phyloP scores from a whole-genome alignment of 1,140 invertebrate species.

The Drosophila truncata region DNA sequence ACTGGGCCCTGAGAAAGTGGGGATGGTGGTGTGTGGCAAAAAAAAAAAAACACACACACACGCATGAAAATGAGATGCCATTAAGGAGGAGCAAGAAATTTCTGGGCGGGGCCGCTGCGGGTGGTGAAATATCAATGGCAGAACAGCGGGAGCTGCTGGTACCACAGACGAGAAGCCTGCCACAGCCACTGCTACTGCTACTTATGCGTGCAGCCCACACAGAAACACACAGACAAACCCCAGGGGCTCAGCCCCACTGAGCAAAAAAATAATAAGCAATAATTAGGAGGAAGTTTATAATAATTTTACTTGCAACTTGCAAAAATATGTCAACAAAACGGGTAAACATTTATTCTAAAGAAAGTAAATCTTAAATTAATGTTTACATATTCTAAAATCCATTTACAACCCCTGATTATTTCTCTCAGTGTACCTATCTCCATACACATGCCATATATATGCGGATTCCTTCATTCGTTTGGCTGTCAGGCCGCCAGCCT shows the following conservation, averaged over 20 bases:
- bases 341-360: no score
- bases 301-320: no score
- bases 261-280: not conserved
- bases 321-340: no score
- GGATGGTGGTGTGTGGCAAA: not conserved
- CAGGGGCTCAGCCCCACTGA: conserved; percentile 14
- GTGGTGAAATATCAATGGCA: conserved; percentile 55
- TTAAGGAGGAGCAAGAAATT: conserved; percentile 15
- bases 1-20: conserved; percentile 20
- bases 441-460: conserved; percentile 26
- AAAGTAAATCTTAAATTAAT: not conserved
- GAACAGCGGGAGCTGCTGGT: conserved; percentile 46
- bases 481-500: conserved; percentile 26
- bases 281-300: no score
- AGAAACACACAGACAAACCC: conserved; percentile 9
- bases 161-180: not conserved
- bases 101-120: conserved; percentile 24
- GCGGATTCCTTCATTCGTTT: conserved; percentile 49
- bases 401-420: not conserved
- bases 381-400: not conserved
- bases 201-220: conserved; percentile 48
- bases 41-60: conserved; percentile 16
- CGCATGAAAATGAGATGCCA: conserved; percentile 48
- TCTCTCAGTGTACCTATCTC: conserved; percentile 9
- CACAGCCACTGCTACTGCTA: conserved; percentile 23